Evolutionary conservation across 2,888 invertebrate species (phyloP).

Genomic region (Sminthurinus aureus): DNA sequence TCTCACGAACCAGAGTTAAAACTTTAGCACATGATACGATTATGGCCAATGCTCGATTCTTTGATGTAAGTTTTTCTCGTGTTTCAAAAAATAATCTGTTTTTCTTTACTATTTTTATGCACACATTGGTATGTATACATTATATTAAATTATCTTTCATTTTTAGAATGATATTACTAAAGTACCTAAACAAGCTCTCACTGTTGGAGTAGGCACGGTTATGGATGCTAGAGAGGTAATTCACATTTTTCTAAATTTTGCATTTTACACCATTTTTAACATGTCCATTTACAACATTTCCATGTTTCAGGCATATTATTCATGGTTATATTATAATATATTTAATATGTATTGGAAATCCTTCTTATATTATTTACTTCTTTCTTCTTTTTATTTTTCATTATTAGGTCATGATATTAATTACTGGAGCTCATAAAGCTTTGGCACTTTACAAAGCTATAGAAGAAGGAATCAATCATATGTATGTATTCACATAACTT

Average conservation of each 20-base stretch:
- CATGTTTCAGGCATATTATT: too few relatives aligned
- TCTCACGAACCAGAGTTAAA: slow-evolving; percentile 94
- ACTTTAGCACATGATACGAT: slow-evolving; percentile 96
- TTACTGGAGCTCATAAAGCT: slow-evolving; percentile 95
- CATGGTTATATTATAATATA: too few relatives aligned
- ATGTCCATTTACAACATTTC: too few relatives aligned
- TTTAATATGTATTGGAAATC: too few relatives aligned
- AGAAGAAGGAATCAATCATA: slow-evolving; percentile 98
- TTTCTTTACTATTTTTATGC: too few relatives aligned
- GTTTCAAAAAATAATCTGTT: too few relatives aligned
- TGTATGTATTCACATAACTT: slow-evolving; percentile 66
- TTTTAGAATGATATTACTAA: slow-evolving; percentile 84
- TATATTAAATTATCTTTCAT: too few relatives aligned
- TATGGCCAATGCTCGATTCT: slow-evolving; percentile 96
- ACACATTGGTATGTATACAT: too few relatives aligned
- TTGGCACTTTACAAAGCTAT: slow-evolving; percentile 97
- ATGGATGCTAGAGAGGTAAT: slow-evolving; percentile 95
- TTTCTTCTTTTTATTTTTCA: too few relatives aligned
- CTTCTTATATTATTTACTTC: too few relatives aligned
- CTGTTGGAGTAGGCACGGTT: slow-evolving; percentile 98
- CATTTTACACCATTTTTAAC: too few relatives aligned
- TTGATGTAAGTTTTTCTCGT: too few relatives aligned
- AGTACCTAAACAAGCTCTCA: slow-evolving; percentile 94
- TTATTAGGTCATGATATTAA: slow-evolving; percentile 79
- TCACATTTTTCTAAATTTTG: background rate